These are phyloP conservation scores for Platysteira castanea DNA, from an alignment of 2,113 vertebrate genomes.

Conservation along the genomic window DNA sequence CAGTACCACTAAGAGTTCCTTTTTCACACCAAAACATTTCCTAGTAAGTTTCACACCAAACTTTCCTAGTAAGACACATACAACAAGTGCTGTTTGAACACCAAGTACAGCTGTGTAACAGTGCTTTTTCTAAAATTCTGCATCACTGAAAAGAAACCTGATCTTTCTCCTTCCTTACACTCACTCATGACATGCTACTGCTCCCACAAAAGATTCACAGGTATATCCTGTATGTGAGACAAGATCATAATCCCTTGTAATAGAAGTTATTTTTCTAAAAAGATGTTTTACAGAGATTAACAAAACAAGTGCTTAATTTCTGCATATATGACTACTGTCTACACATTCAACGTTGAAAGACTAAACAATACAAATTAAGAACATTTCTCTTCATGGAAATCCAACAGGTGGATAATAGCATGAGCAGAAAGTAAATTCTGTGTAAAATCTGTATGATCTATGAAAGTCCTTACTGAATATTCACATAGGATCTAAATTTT, in stretches of 20 bases:
- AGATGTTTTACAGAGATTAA: not conserved
- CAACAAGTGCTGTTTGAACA: constrained; percentile 40
- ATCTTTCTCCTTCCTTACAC: not conserved
- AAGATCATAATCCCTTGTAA: not conserved
- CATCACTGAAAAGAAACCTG: not conserved
- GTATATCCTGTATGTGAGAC: not conserved
- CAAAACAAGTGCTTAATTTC: not conserved
- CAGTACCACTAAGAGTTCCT: not conserved
- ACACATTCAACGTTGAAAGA: not conserved
- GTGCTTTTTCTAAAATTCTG: not conserved
- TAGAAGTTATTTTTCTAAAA: constrained; percentile 10
- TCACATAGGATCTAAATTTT: not conserved
- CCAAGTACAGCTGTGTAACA: not conserved
- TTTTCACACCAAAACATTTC: constrained; percentile 1
- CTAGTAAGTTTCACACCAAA: no score
- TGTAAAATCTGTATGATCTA: not conserved
- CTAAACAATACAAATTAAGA: not conserved
- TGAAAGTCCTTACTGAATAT: not conserved
- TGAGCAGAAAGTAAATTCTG: not conserved
- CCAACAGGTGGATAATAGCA: not conserved
- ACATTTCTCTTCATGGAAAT: not conserved
- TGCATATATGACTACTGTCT: not conserved
- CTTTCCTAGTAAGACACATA: constrained; percentile 6
- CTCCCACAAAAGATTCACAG: not conserved
- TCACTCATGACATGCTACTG: not conserved